phyloP scores from a whole-genome alignment of 2,888 invertebrate genomes.

The Torymus texanus region DNA sequence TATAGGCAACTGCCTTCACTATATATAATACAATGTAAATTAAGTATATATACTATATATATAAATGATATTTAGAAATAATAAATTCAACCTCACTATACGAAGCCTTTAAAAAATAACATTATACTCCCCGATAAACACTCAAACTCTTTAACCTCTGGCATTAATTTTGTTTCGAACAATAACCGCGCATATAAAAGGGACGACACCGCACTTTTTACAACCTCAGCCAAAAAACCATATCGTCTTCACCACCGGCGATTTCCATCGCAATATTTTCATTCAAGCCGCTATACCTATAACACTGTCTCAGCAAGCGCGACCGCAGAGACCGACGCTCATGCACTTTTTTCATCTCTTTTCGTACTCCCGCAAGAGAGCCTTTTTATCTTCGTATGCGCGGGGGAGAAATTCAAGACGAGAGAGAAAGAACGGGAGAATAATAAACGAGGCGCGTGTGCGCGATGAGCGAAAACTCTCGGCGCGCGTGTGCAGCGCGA shows the following conservation, averaged over 20 bases:
- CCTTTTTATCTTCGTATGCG: slow-evolving; percentile 28
- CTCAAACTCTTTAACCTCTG: neutral
- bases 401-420: slow-evolving; percentile 49
- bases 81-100: too few relatives aligned
- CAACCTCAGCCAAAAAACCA: slow-evolving; percentile 8
- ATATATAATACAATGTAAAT: too few relatives aligned
- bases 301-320: slow-evolving; percentile 22
- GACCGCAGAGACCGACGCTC: slow-evolving; percentile 61
- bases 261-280: slow-evolving; percentile 65
- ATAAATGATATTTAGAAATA: too few relatives aligned
- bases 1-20: too few relatives aligned
- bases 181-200: slow-evolving; percentile 45
- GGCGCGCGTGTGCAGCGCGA: neutral
- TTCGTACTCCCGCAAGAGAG: neutral
- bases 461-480: slow-evolving; percentile 42
- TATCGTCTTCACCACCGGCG: neutral
- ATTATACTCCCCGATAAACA: too few relatives aligned
- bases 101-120: too few relatives aligned
- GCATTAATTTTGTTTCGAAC: slow-evolving; percentile 45
- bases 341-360: slow-evolving; percentile 50
- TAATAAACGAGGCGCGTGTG: slow-evolving; percentile 41
- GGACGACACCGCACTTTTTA: slow-evolving; percentile 4
- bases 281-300: slow-evolving; percentile 62
- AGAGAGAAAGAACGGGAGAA: slow-evolving; percentile 8
- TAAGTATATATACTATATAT: too few relatives aligned